These are phyloP conservation scores for Astropecten irregularis DNA, from an alignment of 53 echinoderm and acorn worm genomes.

Conservation along the genomic window DNA sequence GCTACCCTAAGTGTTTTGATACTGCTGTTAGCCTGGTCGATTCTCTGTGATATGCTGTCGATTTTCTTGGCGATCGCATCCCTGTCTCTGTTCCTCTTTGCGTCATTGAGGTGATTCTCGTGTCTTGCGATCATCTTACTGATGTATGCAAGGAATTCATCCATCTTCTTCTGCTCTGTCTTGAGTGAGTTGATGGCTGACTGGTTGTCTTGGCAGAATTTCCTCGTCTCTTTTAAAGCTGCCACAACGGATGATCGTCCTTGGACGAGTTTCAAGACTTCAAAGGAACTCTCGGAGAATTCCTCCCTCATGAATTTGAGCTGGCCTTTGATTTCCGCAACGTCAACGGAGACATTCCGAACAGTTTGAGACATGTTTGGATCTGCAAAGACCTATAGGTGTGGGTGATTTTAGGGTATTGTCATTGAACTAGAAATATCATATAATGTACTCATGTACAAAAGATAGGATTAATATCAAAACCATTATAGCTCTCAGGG, in stretches of 20 bases:
- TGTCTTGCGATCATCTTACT: constrained; percentile 77
- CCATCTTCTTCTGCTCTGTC: constrained; percentile 49
- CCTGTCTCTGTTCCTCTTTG: constrained; percentile 39
- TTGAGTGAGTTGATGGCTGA: constrained; percentile 34
- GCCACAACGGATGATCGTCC: constrained; percentile 63
- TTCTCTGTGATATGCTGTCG: constrained; percentile 10
- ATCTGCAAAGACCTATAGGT: constrained; percentile 80
- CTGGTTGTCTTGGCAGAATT: constrained; percentile 43
- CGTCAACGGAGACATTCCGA: constrained; percentile 65
- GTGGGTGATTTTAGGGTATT: no score
- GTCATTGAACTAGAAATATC: no score
- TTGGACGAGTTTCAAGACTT: constrained; percentile 71
- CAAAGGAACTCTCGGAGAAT: constrained; percentile 77
- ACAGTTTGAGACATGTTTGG: constrained; percentile 76
- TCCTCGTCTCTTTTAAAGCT: constrained; percentile 63
- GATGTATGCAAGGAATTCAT: constrained; percentile 75
- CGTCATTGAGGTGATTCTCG: constrained; percentile 73
- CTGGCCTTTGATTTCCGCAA: constrained; percentile 69
- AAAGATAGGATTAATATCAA: no score
- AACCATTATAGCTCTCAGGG: no score
- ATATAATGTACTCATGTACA: no score
- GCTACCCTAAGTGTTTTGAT: background rate
- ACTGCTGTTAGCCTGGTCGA: background rate
- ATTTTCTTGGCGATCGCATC: constrained; percentile 29
- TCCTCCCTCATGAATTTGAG: constrained; percentile 77